Evolutionary conservation across 1,140 invertebrate genomes (phyloP), one percentile per base, ranked within the genome.

Genomic region (Caerostris extrusa): DNA sequence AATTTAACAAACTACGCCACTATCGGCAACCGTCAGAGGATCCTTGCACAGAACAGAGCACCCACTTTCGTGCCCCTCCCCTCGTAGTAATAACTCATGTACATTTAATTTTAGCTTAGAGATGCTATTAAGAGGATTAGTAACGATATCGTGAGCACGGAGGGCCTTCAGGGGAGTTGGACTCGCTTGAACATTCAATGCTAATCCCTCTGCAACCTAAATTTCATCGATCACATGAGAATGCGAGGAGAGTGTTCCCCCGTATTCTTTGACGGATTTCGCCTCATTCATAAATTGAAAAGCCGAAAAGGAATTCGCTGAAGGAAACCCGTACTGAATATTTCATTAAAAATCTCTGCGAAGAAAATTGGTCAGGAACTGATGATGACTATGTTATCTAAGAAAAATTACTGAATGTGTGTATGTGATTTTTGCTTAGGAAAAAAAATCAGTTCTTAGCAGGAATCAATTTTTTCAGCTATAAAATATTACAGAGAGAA

Each of bases 91-190:
- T 93, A 93, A 93, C 91, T 93, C 91, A 93, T 87, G 91, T 93
- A 69, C 91, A 93, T 93, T 93, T 93, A 93, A 93, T 93, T 93
- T 93, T 93, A 50, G 91, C 91, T 93, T 93, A 93, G 83, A 64
- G 64, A 87, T 71, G 56, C 91, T 85, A 93, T 93, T 93, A 93
- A 87, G 67, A 86, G 91, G 91, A 93, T 93, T 93, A 93, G 61
- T 34, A 53, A 87, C 82, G 61, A n/a, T 87, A 93, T 93, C 82
- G 87, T 93, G 67, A 17, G 56, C 64, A 87, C 14, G n/a, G 12
- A 53, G 10, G 3, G 82, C 64, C 64, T 57, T 87, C 87, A 56
- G 81, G 81, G 34, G 64, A 85, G 91, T 60, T 61, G 57, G 34
- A 12, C 64, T 67, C 53, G 6, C 81, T 91, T 81, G 57, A 64